phyloP scores from a whole-genome alignment of 2,797 vertebrate species.

The Caiman crocodilus region DNA sequence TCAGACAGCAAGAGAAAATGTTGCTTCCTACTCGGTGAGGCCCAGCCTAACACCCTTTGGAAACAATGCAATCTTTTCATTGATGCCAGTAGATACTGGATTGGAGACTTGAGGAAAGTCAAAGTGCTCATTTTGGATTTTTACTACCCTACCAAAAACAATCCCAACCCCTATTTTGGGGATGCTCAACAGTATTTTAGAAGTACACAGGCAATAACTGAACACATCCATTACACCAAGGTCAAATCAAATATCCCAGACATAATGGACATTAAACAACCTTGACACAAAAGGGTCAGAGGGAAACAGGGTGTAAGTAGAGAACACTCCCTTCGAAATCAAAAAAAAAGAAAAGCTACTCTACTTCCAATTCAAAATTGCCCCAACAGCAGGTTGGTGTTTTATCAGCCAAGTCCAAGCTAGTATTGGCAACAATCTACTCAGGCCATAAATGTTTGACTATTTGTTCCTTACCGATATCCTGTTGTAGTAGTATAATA shows the following conservation, averaged over 20 bases:
- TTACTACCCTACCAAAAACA: neutral
- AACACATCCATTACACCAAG: neutral
- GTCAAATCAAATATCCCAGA: neutral
- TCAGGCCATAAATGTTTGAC: constrained; percentile 14
- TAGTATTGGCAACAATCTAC: constrained; percentile 34
- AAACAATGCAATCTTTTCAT: neutral
- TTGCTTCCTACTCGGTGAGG: neutral
- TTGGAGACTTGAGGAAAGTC: neutral
- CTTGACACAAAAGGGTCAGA: neutral
- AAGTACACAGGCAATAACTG: no score
- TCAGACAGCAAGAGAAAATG: neutral
- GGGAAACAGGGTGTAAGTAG: neutral
- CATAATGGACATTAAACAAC: neutral
- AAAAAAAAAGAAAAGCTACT: neutral
- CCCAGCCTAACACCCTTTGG: accelerated
- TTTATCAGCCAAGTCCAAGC: constrained; percentile 56
- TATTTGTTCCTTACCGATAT: constrained; percentile 57
- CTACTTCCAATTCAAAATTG: neutral
- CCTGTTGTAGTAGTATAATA: constrained; percentile 51
- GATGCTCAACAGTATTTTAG: no score
- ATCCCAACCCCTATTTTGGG: no score
- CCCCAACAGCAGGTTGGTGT: constrained; percentile 35
- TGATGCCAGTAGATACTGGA: neutral
- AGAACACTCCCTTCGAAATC: neutral
- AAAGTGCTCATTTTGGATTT: neutral